Conservation (phyloP, 2,113 vertebrate species). For the Seriola quinqueradiata region DNA sequence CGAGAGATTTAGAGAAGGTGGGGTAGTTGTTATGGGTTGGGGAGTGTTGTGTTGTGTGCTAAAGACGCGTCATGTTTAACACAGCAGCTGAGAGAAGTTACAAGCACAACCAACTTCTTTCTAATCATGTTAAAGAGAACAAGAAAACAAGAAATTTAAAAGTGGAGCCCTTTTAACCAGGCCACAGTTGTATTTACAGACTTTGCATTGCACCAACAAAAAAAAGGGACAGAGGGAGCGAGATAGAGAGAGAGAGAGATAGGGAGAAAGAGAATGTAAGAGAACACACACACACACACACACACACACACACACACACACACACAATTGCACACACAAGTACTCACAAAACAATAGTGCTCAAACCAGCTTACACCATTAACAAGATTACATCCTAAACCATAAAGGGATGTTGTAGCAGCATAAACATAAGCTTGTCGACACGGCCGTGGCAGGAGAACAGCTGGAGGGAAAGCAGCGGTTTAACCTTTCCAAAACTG, state of each 20-base stretch:
- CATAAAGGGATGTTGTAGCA: conserved; percentile 75
- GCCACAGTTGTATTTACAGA: conserved; percentile 67
- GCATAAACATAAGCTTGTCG: conserved; percentile 77
- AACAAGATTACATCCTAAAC: conserved; percentile 81
- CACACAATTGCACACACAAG: conserved; percentile 31
- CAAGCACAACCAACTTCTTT: conserved; percentile 47
- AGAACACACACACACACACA: conserved; percentile 16
- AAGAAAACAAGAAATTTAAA: conserved; percentile 60
- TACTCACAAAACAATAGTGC: conserved; percentile 64
- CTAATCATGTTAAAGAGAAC: conserved; percentile 54
- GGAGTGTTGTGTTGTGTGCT: background rate
- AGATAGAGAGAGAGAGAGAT: background rate
- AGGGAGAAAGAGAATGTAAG: background rate
- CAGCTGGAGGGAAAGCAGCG: conserved; percentile 58
- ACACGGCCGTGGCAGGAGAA: conserved; percentile 60
- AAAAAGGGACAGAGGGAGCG: conserved; percentile 4
- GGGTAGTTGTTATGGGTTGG: background rate
- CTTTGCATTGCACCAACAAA: conserved; percentile 48
- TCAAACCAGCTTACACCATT: conserved; percentile 73
- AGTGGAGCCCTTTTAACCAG: conserved; percentile 57
- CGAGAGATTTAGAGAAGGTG: background rate
- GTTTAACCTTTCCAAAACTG: conserved; percentile 75
- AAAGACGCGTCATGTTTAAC: conserved; percentile 29
- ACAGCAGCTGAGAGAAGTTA: conserved; percentile 47
- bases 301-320: conserved; percentile 4